Conservation (phyloP, 1,140 invertebrate species). For the Lethrus apterus region DNA sequence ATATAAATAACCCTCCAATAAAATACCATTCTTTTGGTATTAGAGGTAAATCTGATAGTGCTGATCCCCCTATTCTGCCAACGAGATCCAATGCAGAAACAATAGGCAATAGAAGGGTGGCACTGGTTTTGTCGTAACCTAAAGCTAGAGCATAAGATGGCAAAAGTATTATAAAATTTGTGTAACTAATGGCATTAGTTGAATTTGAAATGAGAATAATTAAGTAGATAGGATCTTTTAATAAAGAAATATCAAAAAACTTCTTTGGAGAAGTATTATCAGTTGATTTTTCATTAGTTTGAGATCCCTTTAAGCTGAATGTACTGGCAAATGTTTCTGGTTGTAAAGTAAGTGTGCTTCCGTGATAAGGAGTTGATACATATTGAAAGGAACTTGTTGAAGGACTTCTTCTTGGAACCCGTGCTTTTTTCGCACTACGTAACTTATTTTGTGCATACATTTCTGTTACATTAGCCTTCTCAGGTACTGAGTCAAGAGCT, state of each 20-base stretch:
- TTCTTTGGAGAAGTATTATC: slow-evolving; percentile 46
- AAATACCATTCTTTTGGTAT: slow-evolving; percentile 77
- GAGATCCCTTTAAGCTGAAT: slow-evolving; percentile 55
- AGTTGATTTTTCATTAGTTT: slow-evolving; percentile 22
- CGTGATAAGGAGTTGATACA: slow-evolving; percentile 74
- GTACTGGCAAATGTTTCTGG: slow-evolving; percentile 70
- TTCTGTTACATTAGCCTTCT: slow-evolving; percentile 37
- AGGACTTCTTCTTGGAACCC: slow-evolving; percentile 55
- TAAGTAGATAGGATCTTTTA: slow-evolving; percentile 72
- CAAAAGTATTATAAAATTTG: slow-evolving; percentile 74
- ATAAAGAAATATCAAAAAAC: slow-evolving; percentile 66
- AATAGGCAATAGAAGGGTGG: slow-evolving; percentile 65
- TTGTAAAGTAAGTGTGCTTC: slow-evolving; percentile 70
- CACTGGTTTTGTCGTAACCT: slow-evolving; percentile 59
- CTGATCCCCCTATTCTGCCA: slow-evolving; percentile 73
- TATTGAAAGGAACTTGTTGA: slow-evolving; percentile 76
- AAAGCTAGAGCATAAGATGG: slow-evolving; percentile 64
- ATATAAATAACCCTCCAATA: slow-evolving; percentile 65
- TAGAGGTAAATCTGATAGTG: slow-evolving; percentile 62
- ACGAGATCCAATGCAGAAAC: slow-evolving; percentile 71
- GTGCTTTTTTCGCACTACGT: slow-evolving; percentile 27
- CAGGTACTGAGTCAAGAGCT: slow-evolving; percentile 52
- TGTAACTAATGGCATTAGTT: slow-evolving; percentile 77
- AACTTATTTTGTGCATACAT: slow-evolving; percentile 29
- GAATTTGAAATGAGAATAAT: slow-evolving; percentile 76